Percentiles rank a stretch among this genome's conserved stretches.
These are phyloP conservation scores for Morelia viridis DNA, from an alignment of 2,797 vertebrate genomes.

Conservation along the genomic window DNA sequence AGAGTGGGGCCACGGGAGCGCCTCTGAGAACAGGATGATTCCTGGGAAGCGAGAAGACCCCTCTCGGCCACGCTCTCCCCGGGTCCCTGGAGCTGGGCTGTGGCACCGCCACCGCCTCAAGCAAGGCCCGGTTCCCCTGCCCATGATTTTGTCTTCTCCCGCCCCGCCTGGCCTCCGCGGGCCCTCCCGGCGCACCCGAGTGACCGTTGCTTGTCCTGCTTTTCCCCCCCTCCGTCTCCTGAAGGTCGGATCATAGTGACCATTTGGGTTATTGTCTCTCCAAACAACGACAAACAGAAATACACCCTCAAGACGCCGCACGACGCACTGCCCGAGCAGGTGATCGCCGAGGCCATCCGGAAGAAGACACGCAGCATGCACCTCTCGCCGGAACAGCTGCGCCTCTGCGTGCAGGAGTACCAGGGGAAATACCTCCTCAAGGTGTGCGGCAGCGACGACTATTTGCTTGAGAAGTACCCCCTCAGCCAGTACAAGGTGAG, in stretches of 20 bases:
- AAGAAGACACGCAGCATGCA: conserved; percentile 82
- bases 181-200: neutral
- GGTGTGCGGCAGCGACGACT: conserved; percentile 81
- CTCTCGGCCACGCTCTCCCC: neutral
- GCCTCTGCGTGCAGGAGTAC: conserved; percentile 81
- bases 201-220: conserved; percentile 25
- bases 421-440: conserved; percentile 83
- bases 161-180: rapidly evolving
- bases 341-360: conserved; percentile 76
- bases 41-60: neutral
- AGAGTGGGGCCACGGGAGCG: neutral
- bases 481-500: conserved; percentile 83
- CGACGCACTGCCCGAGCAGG: conserved; percentile 78
- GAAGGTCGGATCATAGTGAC: conserved; percentile 79
- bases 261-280: conserved; percentile 83
- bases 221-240: conserved; percentile 13
- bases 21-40: neutral
- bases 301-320: conserved; percentile 79
- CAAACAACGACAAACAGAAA: conserved; percentile 82
- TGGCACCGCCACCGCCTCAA: neutral
- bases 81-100: neutral
- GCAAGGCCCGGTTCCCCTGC: conserved; percentile 44
- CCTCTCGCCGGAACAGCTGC: conserved; percentile 80
- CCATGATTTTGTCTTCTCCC: neutral
- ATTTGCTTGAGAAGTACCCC: conserved; percentile 79